These are phyloP conservation scores for Sorex fumeus DNA, from an alignment of 2,113 vertebrate genomes.

Conservation along the genomic window DNA sequence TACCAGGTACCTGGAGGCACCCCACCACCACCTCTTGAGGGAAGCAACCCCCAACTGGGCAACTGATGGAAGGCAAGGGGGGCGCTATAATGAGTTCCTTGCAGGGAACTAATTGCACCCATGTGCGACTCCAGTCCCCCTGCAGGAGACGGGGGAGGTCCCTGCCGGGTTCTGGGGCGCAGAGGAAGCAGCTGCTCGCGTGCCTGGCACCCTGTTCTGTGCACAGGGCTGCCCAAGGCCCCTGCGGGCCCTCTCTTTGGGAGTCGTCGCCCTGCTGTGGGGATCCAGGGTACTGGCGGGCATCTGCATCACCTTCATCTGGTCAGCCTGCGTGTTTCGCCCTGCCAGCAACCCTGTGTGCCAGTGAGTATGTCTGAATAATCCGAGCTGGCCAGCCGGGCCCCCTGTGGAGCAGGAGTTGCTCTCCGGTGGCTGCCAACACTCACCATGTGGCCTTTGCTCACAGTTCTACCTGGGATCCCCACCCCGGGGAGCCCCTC, in stretches of 20 bases:
- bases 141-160: not conserved
- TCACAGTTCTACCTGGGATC: not conserved
- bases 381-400: conserved; percentile 43
- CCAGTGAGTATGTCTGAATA: conserved; percentile 76
- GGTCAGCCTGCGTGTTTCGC: conserved; percentile 71
- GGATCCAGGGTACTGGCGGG: not conserved
- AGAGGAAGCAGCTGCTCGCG: too few relatives aligned
- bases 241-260: not conserved
- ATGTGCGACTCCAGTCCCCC: too few relatives aligned
- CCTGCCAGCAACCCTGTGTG: conserved; percentile 49
- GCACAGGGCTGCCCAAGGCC: not conserved
- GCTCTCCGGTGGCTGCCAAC: not conserved
- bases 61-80: conserved; percentile 2
- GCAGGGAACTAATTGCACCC: not conserved
- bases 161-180: too few relatives aligned
- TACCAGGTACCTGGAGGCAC: not conserved
- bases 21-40: not conserved
- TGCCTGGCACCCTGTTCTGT: not conserved
- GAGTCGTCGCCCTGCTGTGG: not conserved
- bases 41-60: not conserved
- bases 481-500: too few relatives aligned
- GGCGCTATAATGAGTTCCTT: not conserved
- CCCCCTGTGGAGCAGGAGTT: too few relatives aligned
- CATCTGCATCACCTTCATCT: conserved; percentile 66
- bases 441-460: not conserved